phyloP scores from a whole-genome alignment of 2,113 vertebrate species.

The Anguilla japonica region DNA sequence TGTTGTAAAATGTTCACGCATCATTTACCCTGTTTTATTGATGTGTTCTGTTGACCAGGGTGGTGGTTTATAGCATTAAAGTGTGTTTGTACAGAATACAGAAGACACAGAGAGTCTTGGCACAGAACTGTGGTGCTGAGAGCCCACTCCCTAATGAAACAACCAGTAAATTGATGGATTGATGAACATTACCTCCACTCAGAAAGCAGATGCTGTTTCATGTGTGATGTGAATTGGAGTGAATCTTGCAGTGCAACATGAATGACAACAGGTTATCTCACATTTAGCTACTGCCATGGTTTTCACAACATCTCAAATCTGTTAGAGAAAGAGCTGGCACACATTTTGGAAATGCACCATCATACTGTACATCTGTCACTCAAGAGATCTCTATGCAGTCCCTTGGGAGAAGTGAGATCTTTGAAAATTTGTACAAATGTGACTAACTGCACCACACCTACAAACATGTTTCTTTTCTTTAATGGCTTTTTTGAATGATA shows the following conservation, averaged over 20 bases:
- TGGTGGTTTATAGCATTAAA: not conserved
- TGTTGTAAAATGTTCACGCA: not conserved
- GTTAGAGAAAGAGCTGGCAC: slow-evolving; percentile 51
- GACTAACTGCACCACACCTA: not conserved
- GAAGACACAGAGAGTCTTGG: too few relatives aligned
- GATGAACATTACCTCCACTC: slow-evolving; percentile 68
- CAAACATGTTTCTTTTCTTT: too few relatives aligned
- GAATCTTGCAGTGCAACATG: slow-evolving; percentile 67
- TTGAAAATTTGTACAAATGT: not conserved
- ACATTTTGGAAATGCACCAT: not conserved
- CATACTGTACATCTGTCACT: not conserved
- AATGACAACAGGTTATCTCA: slow-evolving; percentile 68
- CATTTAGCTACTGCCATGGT: slow-evolving; percentile 59
- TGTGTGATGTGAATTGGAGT: slow-evolving; percentile 71
- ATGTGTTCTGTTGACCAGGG: not conserved
- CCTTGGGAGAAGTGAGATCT: too few relatives aligned
- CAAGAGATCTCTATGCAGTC: not conserved
- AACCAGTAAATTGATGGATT: slow-evolving; percentile 68
- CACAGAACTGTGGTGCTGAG: too few relatives aligned
- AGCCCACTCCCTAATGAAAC: not conserved
- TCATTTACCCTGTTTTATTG: not conserved
- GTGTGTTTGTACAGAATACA: too few relatives aligned
- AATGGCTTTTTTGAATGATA: too few relatives aligned
- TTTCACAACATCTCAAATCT: slow-evolving; percentile 50
- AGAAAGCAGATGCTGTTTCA: slow-evolving; percentile 76